Conservation (phyloP, 2,113 vertebrate genomes). For the Erythrolamprus reginae region DNA sequence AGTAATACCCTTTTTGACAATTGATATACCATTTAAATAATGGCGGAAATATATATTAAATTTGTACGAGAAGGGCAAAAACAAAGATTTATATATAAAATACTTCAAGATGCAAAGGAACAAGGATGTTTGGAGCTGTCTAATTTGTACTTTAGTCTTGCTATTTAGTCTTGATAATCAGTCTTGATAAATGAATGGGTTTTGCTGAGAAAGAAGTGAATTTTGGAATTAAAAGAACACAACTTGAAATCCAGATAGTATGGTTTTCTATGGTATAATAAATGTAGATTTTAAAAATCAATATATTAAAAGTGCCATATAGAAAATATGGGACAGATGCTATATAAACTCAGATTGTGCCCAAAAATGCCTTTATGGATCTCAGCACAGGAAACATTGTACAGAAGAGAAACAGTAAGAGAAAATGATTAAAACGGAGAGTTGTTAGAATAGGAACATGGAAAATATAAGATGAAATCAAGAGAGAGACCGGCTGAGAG, state of each 20-base stretch:
- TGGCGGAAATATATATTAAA: not conserved
- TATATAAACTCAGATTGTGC: not conserved
- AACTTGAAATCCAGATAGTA: not conserved
- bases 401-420: not conserved
- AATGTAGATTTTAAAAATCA: not conserved
- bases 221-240: not conserved
- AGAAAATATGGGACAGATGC: not conserved
- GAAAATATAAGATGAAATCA: not conserved
- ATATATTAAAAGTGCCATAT: not conserved
- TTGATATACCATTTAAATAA: not conserved
- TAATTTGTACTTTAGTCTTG: not conserved
- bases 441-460: not conserved
- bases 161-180: not conserved
- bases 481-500: not conserved
- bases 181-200: not conserved
- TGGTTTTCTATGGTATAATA: not conserved
- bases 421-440: not conserved
- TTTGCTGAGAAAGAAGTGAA: not conserved
- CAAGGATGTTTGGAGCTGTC: not conserved
- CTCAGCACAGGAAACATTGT: not conserved
- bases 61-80: not conserved
- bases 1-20: not conserved
- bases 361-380: not conserved
- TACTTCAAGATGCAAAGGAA: not conserved
- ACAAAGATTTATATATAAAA: not conserved